Conservation (phyloP, 2,113 vertebrate species). For the Bufo gargarizans region DNA sequence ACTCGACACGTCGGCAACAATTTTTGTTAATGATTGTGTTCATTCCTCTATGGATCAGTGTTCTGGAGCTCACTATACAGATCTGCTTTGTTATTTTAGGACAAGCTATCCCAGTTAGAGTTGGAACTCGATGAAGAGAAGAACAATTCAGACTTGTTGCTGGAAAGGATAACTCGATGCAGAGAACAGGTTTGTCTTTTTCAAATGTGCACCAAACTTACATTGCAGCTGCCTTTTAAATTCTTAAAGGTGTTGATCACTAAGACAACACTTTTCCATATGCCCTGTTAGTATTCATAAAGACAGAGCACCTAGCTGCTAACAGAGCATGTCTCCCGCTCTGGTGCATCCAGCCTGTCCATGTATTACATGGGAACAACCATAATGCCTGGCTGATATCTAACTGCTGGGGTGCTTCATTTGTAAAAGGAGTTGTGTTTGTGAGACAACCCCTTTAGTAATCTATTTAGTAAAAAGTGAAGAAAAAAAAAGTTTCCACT, state of each 20-base stretch:
- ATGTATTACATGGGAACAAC: not conserved
- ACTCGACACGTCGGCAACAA: constrained; percentile 30
- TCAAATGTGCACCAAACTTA: not conserved
- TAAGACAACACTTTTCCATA: too few species aligned
- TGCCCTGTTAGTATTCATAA: too few species aligned
- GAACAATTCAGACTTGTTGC: constrained; percentile 86
- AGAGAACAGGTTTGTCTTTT: constrained; percentile 85
- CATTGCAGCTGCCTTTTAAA: not conserved
- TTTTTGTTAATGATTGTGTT: constrained; percentile 36
- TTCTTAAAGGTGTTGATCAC: not conserved
- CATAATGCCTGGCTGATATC: too few species aligned
- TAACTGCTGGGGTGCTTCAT: too few species aligned
- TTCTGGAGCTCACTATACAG: not conserved
- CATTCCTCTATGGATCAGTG: constrained; percentile 44
- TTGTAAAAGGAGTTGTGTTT: too few species aligned
- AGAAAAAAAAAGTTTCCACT: too few species aligned
- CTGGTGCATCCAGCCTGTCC: too few species aligned
- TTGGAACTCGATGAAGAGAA: constrained; percentile 92
- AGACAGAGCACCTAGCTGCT: too few species aligned
- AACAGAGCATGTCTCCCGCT: too few species aligned
- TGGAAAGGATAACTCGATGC: constrained; percentile 86
- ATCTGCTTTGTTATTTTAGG: constrained; percentile 71
- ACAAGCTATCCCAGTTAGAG: constrained; percentile 86
- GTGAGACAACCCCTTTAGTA: too few species aligned
- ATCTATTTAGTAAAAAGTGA: too few species aligned